phyloP scores from a whole-genome alignment of 2,113 vertebrate genomes.

The Marcusenius ussheri region DNA sequence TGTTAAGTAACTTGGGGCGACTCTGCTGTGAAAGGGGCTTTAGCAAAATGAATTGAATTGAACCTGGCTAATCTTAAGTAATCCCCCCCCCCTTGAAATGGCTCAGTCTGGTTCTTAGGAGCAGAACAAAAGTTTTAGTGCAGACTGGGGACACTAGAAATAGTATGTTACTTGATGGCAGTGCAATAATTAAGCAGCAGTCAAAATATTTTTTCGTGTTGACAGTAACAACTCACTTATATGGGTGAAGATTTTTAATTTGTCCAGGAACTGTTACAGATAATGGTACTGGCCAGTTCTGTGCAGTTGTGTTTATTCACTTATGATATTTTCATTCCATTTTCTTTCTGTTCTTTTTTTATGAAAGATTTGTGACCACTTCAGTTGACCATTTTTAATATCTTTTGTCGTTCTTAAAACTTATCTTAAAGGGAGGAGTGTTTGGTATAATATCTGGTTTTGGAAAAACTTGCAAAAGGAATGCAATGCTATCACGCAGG shows the following conservation, averaged over 20 bases:
- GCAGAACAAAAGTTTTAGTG: background rate
- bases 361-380: background rate
- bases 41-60: background rate
- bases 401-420: background rate
- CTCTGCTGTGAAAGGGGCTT: background rate
- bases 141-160: background rate
- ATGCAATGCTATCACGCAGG: background rate
- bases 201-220: background rate
- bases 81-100: background rate
- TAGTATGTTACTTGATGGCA: background rate
- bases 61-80: background rate
- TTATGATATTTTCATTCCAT: background rate
- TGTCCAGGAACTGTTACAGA: background rate
- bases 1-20: background rate
- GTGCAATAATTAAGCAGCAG: background rate
- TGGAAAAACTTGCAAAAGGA: background rate
- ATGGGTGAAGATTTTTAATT: background rate
- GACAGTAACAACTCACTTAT: background rate
- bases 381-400: background rate
- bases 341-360: background rate
- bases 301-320: background rate
- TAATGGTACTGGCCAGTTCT: background rate
- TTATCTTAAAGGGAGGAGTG: background rate
- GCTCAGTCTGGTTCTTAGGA: background rate
- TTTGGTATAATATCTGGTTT: background rate